Conservation (phyloP, 1,140 invertebrate genomes). For the Drosophila sturtevanti region DNA sequence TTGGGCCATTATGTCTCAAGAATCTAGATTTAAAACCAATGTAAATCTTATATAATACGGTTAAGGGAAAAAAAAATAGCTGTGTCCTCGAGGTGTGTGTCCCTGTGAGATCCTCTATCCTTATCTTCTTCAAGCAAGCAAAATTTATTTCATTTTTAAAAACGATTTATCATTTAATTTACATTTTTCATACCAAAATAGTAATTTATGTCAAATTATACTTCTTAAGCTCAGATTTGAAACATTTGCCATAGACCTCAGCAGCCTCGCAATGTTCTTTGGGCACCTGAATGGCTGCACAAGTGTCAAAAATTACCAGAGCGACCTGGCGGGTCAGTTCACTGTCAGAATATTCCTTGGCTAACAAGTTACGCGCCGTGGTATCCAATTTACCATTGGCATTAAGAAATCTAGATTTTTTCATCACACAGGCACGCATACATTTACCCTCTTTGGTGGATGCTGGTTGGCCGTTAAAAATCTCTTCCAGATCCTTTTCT, state of each 20-base stretch:
- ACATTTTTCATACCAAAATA: no score
- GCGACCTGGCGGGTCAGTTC: slow-evolving; percentile 57
- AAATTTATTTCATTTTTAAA: no score
- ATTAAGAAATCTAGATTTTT: slow-evolving; percentile 39
- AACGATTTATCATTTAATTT: no score
- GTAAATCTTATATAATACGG: no score
- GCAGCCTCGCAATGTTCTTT: slow-evolving; percentile 67
- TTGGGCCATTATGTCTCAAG: no score
- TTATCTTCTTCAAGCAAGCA: no score
- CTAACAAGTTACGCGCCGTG: slow-evolving; percentile 42
- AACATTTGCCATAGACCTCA: slow-evolving; percentile 52
- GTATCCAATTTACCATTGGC: slow-evolving; percentile 54
- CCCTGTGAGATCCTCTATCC: no score
- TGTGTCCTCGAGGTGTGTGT: no score
- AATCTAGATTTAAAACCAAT: no score
- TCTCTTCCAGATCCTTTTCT: slow-evolving; percentile 42
- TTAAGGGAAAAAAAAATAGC: no score
- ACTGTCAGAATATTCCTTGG: slow-evolving; percentile 55
- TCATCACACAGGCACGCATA: slow-evolving; percentile 67
- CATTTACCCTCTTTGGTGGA: slow-evolving; percentile 56
- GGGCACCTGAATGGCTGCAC: slow-evolving; percentile 46
- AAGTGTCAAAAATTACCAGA: slow-evolving; percentile 59
- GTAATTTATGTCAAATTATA: no score
- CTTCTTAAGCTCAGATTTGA: slow-evolving; percentile 45
- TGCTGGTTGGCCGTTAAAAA: slow-evolving; percentile 48